Evolutionary conservation across 2,888 invertebrate species (phyloP), one percentile per base, ranked within the genome.

Genomic region (Craniophora ligustri): DNA sequence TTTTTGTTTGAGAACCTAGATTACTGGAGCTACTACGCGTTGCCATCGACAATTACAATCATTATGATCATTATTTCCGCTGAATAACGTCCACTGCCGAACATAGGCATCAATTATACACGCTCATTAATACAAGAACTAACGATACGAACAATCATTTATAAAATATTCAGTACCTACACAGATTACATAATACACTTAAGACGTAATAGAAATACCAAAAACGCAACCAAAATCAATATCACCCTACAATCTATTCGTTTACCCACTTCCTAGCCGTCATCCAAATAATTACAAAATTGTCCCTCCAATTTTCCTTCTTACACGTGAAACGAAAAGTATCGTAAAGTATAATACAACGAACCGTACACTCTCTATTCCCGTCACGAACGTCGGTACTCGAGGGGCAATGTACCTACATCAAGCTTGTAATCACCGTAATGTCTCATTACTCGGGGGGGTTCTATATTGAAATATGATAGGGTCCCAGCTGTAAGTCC

Each of bases 391-490:
- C 47, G 30, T 39, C 34, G 8, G 53, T 61, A 67, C 74, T 72
- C 72, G 59, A 45, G 71, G 51, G 67, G 72, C 74, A 54, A 73
- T 73, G 72, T 72, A 72, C 67, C 61, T 67, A 72, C 67, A 63
- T 67, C 74, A 70, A 60, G 63, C 56, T 63, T 59, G 39, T 64
- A 74, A 72, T 70, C 59, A 67, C 64, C 65, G 57, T 67, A 74
- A 71, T 71, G 72, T 55, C 67, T 74, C 75, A 72, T 74, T 72
- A 74, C 75, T 55, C 61, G 15, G 13, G 62, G 61, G 70, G 67
- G 46, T 64, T 74, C 68, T 58, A 63, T 86, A 85, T 84, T 85
- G 85, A 87, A 86, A 86, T 85, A 86, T 87, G 83, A 85, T 79
- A 80, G 77, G 82, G 79, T 65, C 85, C 71, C 89, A 89, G 85